Evolutionary conservation across 30 jellyfish, hydroid and myxozoan genomes (phyloP).

Genomic region (Rhopilema esculentum): DNA sequence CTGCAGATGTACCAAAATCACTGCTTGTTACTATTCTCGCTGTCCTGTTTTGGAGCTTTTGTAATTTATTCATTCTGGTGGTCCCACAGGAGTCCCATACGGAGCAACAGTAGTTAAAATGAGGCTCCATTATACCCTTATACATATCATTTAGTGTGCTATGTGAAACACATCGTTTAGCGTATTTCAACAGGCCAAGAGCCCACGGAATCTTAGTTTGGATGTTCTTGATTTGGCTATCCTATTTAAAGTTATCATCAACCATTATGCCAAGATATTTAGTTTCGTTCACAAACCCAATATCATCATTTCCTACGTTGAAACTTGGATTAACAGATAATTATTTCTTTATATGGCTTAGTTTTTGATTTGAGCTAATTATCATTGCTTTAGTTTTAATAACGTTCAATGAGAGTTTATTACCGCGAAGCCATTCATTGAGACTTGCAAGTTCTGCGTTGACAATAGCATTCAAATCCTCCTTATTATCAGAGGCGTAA

Average conservation of each 20-base stretch:
- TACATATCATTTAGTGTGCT: constrained; percentile 4
- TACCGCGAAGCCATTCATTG: constrained; percentile 10
- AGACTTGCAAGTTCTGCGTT: constrained; percentile 6
- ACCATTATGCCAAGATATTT: not conserved
- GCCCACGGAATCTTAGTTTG: not conserved
- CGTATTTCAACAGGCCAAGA: not conserved
- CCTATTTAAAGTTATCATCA: constrained; percentile 6
- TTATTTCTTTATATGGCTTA: not conserved
- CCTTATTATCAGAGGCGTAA: constrained; percentile 5
- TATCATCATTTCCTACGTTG: not conserved
- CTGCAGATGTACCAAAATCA: constrained; percentile 11
- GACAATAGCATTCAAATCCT: not conserved
- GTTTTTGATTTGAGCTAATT: not conserved
- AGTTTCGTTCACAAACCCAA: not conserved
- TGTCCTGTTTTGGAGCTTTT: not conserved
- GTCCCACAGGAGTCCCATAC: constrained; percentile 14
- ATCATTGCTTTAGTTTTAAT: constrained; percentile 1
- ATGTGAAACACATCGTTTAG: not conserved
- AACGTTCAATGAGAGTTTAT: constrained; percentile 3
- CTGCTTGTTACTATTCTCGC: not conserved
- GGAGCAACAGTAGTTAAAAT: constrained; percentile 24
- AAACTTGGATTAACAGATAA: not conserved
- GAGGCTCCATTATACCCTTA: constrained; percentile 28
- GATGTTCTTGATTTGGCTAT: not conserved
- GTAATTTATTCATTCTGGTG: not conserved